Evolutionary conservation across 2,888 invertebrate species (phyloP).

Genomic region (Ariolimax columbianus): DNA sequence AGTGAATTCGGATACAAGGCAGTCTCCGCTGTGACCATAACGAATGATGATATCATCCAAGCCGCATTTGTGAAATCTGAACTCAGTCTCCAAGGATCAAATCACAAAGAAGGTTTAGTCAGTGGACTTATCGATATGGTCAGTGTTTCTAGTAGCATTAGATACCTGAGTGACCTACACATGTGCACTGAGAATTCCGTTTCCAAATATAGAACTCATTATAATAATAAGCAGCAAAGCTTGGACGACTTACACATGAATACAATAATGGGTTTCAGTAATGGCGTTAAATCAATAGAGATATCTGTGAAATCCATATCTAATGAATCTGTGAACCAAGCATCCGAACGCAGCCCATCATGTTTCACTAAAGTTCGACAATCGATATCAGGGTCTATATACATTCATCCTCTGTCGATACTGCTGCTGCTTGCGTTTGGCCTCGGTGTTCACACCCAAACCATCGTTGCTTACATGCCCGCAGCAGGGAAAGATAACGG

Average conservation of each 20-base stretch:
- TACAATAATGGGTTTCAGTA: too few species aligned
- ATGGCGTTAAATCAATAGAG: background rate
- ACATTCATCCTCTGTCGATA: slow-evolving; percentile 11
- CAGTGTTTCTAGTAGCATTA: slow-evolving; percentile 8
- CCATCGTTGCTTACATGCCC: slow-evolving; percentile 20
- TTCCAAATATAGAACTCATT: background rate
- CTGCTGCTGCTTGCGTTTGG: slow-evolving; percentile 18
- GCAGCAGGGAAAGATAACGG: slow-evolving; percentile 34
- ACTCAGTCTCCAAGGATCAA: too few species aligned
- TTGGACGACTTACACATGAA: background rate
- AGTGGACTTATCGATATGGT: background rate
- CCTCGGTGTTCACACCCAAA: slow-evolving; percentile 12
- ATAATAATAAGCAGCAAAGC: background rate
- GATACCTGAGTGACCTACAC: background rate
- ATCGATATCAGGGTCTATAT: background rate
- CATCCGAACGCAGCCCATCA: background rate
- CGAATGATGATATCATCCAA: background rate
- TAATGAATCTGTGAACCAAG: background rate
- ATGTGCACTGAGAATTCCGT: background rate
- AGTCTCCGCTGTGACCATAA: background rate
- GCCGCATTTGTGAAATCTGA: background rate
- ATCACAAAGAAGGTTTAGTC: background rate
- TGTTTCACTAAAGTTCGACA: background rate
- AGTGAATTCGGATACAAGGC: background rate
- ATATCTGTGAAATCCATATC: background rate